A percentile compares a stretch with the other conserved stretches of the same genome.
These are phyloP conservation scores for Chironomus striatipennis DNA, from an alignment of 1,140 invertebrate genomes.

Conservation along the genomic window DNA sequence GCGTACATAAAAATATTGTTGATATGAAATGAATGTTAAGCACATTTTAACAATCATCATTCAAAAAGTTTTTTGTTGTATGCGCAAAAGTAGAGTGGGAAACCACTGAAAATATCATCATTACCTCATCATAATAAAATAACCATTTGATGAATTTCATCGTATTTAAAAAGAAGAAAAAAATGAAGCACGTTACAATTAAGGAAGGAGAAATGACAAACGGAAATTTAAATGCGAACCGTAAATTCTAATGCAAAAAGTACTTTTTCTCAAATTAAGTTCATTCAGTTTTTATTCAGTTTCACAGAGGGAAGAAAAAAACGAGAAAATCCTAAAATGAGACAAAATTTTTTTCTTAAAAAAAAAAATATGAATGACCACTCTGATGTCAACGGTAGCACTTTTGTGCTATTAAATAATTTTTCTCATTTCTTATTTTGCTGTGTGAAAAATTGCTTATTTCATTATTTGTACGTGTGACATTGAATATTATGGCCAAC, in stretches of 20 bases:
- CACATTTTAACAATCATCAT: slow-evolving; percentile 11
- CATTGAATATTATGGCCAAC: neutral
- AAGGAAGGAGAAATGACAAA: neutral
- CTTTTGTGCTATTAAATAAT: slow-evolving; percentile 1
- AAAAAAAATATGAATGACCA: slow-evolving; percentile 1
- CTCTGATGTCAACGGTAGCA: neutral
- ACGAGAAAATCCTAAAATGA: no score
- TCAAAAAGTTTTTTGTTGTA: neutral
- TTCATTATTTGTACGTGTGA: slow-evolving; percentile 2
- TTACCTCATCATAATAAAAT: slow-evolving; percentile 23
- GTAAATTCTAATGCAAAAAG: slow-evolving; percentile 9
- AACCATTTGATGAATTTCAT: slow-evolving; percentile 11
- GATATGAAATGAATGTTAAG: neutral
- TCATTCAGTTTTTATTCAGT: neutral
- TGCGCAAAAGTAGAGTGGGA: neutral
- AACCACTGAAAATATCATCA: neutral
- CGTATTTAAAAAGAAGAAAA: neutral
- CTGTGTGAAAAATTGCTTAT: neutral
- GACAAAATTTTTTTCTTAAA: neutral
- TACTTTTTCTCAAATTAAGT: neutral
- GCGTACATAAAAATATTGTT: neutral
- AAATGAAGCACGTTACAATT: neutral
- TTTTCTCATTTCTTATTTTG: neutral
- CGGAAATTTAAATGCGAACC: slow-evolving; percentile 8
- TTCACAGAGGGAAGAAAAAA: no score